These are phyloP conservation scores for Orchesellides sinensis DNA, from an alignment of 2,888 invertebrate species.

Conservation along the genomic window DNA sequence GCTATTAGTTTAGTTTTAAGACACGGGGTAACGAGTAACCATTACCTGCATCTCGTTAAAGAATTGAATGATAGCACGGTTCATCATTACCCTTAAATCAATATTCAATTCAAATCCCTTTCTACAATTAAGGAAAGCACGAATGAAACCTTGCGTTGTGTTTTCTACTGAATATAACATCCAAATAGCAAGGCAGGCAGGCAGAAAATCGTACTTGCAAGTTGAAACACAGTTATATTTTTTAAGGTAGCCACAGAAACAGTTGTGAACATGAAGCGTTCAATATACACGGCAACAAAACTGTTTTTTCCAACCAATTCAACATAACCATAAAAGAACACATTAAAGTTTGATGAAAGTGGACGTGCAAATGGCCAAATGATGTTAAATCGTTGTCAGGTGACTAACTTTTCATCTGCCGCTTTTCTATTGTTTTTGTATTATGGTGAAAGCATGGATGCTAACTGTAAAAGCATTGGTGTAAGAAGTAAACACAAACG, in stretches of 20 bases:
- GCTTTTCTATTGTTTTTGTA: not conserved
- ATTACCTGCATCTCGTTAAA: too few species aligned
- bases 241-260: not conserved
- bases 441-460: not conserved
- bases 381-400: not conserved
- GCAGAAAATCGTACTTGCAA: too few species aligned
- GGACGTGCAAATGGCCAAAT: not conserved
- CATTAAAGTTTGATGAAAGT: constrained; percentile 20
- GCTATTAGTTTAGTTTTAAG: too few species aligned
- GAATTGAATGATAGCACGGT: too few species aligned
- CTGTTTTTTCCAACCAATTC: not conserved
- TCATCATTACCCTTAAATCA: too few species aligned
- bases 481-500: too few species aligned
- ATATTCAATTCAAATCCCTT: too few species aligned
- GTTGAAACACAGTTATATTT: too few species aligned
- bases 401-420: constrained; percentile 16
- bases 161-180: not conserved
- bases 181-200: too few species aligned
- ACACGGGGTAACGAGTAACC: too few species aligned
- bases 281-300: not conserved
- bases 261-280: not conserved
- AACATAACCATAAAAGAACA: too few species aligned
- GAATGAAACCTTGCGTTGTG: not conserved
- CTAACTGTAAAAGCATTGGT: not conserved
- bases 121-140: too few species aligned